Evolutionary conservation across 2,797 vertebrate genomes (phyloP).

Genomic region (Muraenolepis orangiensis): DNA sequence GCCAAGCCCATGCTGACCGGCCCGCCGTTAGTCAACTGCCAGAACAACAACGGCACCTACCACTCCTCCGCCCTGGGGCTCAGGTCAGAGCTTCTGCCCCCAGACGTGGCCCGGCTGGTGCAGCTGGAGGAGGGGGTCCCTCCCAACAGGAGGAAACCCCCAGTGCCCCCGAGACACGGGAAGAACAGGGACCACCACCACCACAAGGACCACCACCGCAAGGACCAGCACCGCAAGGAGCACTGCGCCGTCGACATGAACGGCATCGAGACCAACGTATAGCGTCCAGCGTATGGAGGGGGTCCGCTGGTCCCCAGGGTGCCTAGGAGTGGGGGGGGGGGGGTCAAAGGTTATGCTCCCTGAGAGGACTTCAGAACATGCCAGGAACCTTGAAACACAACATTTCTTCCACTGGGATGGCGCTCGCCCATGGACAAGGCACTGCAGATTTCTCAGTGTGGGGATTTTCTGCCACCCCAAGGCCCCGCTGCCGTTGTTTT

Average conservation of each 20-base stretch:
- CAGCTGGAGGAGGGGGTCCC: conserved; percentile 84
- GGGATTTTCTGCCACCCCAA: background rate
- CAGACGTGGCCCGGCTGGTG: conserved; percentile 81
- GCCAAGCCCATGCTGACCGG: conserved; percentile 76
- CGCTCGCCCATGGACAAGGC: background rate
- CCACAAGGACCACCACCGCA: too few species aligned
- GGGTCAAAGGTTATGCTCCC: background rate
- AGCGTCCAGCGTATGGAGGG: conserved; percentile 29
- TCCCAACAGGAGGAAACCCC: conserved; percentile 66
- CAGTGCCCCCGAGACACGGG: conserved; percentile 70
- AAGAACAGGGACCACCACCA: conserved; percentile 49
- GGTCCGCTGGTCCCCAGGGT: background rate
- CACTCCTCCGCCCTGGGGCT: conserved; percentile 63
- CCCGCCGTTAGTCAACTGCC: conserved; percentile 83
- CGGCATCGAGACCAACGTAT: conserved; percentile 91
- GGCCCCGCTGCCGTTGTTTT: background rate
- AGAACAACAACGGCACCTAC: conserved; percentile 88
- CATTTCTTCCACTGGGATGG: background rate
- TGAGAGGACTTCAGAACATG: background rate
- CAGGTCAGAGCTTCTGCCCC: conserved; percentile 65
- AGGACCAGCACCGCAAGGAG: conserved; percentile 68
- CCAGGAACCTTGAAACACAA: background rate
- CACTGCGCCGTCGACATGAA: conserved; percentile 92
- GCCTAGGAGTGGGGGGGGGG: too few species aligned
- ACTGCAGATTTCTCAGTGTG: background rate